Base-by-base conservation (phyloP, 2,888 invertebrate species). In the Perithous albicinctus region DNA sequence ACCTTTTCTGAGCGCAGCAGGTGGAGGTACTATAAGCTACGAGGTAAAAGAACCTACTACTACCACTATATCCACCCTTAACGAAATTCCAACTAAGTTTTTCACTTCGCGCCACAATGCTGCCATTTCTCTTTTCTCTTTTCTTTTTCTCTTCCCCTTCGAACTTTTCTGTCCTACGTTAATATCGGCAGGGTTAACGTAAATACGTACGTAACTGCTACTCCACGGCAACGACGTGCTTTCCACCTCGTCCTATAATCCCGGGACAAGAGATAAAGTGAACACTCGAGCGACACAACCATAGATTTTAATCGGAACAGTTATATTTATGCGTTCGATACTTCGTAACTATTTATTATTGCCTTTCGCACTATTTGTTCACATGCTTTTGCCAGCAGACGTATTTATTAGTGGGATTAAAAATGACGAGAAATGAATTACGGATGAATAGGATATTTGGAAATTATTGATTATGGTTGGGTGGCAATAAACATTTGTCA, bases 161-260 rank as follows among this genome's bases (percentile, higher is more conserved):
- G 35, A 1, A 41, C 41, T 43, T 38, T 48, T 38, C 48, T 32
- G 56, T 38, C 56, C 61, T 43, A 67, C 32, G 72, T 59, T 59
- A 69, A 54, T 64, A 82, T 78, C 70, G 70, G 66, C 43, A 29
- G 78, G 78, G 76, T 75, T 78, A 78, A 35, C 72, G 66, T 72
- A 43, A 61, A 72, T 75, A 61, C 66, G 51, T 78, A 29, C 67
- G 75, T 72, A 75, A 70, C 64, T 46, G 48, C 38, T 43, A 56
- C 46, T 18, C 12, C 12, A 6, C 15, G 35, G 15, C 63, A 59
- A 66, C 46, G 35, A 41, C 32, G 69, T 15, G 54, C 46, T 67
- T 54, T 61, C 56, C 20, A 18, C 63, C 32, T 35, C 38, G 20
- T n/a, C 23, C 20, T 29, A 8, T 73, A 63, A 77, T 73, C 70